A percentile compares a stretch with the other conserved stretches of the same genome.
phyloP scores from a whole-genome alignment of 2,113 vertebrate species.

The Guaruba guarouba region DNA sequence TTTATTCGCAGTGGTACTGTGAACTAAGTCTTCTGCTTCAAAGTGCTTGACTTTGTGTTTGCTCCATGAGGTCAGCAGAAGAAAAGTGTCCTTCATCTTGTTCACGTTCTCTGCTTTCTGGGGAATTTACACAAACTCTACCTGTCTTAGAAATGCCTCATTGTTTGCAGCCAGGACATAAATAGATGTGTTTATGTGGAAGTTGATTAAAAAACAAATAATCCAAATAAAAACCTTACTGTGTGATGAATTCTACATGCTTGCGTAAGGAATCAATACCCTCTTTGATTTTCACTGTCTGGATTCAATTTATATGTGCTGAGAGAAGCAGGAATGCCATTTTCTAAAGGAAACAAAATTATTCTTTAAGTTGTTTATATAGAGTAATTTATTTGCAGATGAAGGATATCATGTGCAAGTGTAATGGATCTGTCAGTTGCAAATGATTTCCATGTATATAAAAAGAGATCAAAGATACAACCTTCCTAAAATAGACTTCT shows the following conservation, averaged over 20 bases:
- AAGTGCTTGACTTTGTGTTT: not conserved
- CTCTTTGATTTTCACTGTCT: slow-evolving; percentile 40
- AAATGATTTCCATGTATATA: slow-evolving; percentile 10
- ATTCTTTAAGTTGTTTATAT: slow-evolving; percentile 12
- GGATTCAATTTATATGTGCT: slow-evolving; percentile 26
- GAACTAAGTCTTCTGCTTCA: not conserved
- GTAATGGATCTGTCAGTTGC: slow-evolving; percentile 15
- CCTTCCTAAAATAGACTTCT: slow-evolving; percentile 10
- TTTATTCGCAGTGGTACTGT: not conserved
- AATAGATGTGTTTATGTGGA: not conserved
- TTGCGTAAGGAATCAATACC: slow-evolving; percentile 26
- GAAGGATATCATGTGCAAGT: not conserved
- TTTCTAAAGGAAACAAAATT: not conserved
- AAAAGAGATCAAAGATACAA: slow-evolving; percentile 21
- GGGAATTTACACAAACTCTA: not conserved
- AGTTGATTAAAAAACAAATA: not conserved
- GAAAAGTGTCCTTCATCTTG: not conserved
- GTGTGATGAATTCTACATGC: not conserved
- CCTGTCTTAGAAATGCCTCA: not conserved
- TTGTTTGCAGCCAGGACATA: not conserved
- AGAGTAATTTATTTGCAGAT: slow-evolving; percentile 17
- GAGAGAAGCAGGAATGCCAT: slow-evolving; percentile 2
- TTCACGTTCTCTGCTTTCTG: not conserved
- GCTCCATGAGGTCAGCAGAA: not conserved
- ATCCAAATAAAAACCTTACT: not conserved